A percentile compares a stretch with the other conserved stretches of the same genome.
Evolutionary conservation across 2,113 vertebrate species (phyloP).

Genomic region (Elaphurus davidianus): DNA sequence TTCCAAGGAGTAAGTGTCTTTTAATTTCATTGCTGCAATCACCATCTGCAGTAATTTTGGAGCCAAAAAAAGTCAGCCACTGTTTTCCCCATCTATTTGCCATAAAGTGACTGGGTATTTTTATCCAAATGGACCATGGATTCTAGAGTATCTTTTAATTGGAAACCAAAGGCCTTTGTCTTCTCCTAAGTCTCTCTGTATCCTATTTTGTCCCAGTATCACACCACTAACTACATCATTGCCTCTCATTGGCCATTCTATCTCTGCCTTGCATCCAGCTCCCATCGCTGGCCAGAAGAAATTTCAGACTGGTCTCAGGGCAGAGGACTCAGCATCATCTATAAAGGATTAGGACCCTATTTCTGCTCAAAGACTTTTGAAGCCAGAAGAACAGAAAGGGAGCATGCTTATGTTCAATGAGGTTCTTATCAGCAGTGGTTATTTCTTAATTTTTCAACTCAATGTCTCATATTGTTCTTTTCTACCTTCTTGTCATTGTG

Average conservation of each 20-base stretch:
- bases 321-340: background rate
- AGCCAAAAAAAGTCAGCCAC: background rate
- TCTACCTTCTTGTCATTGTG: background rate
- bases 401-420: background rate
- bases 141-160: background rate
- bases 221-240: background rate
- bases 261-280: background rate
- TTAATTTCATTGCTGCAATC: background rate
- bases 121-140: background rate
- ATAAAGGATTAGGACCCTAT: background rate
- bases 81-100: background rate
- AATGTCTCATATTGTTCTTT: slow-evolving; percentile 17
- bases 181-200: background rate
- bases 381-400: background rate
- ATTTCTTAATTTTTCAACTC: slow-evolving; percentile 28
- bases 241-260: background rate
- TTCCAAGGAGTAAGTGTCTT: background rate
- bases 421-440: background rate
- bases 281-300: background rate
- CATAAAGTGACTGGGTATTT: background rate
- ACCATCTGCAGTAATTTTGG: background rate
- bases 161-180: background rate
- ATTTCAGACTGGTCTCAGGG: background rate
- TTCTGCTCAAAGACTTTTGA: background rate
- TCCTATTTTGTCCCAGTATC: background rate